Evolutionary conservation across 2,797 vertebrate genomes (phyloP).

Genomic region (Chelidonichthys spinosus): DNA sequence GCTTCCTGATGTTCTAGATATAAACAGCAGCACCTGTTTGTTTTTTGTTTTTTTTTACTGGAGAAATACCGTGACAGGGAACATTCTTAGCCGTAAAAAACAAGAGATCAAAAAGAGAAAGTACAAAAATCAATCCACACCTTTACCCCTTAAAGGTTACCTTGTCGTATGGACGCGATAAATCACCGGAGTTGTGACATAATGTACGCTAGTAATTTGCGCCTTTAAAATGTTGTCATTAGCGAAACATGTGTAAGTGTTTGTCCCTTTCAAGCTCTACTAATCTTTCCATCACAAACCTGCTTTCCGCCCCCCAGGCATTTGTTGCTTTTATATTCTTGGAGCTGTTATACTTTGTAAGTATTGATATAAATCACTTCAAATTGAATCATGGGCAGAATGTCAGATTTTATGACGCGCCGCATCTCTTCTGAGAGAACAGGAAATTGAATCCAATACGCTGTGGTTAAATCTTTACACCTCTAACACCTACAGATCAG

Average conservation of each 20-base stretch:
- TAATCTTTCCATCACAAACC: conserved; percentile 57
- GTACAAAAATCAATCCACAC: neutral
- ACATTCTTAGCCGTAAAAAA: neutral
- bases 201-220: conserved; percentile 15
- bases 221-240: conserved; percentile 14
- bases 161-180: neutral
- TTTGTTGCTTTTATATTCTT: conserved; percentile 48
- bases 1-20: conserved; percentile 6
- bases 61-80: too few relatives aligned
- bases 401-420: conserved; percentile 48
- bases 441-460: conserved; percentile 21
- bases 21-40: neutral
- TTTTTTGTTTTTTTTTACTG: too few relatives aligned
- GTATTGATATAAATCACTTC: conserved; percentile 44
- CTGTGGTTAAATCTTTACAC: conserved; percentile 32
- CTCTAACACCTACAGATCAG: conserved; percentile 11
- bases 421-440: conserved; percentile 27
- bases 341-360: conserved; percentile 24
- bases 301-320: conserved; percentile 38
- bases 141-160: neutral
- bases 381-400: conserved; percentile 51
- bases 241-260: conserved; percentile 27
- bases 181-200: neutral
- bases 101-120: neutral
- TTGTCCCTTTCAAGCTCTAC: conserved; percentile 41